These are phyloP conservation scores for Drosophila sp. DNA, from an alignment of 1,140 invertebrate genomes.

Conservation along the genomic window DNA sequence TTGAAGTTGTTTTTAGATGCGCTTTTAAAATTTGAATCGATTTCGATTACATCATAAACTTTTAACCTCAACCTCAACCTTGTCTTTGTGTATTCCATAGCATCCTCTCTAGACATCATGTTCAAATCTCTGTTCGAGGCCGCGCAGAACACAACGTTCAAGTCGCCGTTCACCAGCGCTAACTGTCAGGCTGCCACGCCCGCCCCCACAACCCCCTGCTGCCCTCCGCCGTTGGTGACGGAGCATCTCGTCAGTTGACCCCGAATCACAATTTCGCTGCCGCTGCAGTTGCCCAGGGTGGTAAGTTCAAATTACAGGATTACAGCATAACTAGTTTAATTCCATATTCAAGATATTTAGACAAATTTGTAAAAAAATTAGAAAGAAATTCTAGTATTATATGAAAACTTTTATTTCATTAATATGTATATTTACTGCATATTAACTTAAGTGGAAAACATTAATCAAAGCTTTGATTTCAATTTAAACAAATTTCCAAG, in stretches of 20 bases:
- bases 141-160: conserved; percentile 91
- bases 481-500: too few relatives aligned
- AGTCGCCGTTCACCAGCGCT: conserved; percentile 87
- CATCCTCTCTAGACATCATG: conserved; percentile 54
- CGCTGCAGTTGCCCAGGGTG: conserved; percentile 85
- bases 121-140: conserved; percentile 90
- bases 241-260: conserved; percentile 85
- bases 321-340: not conserved
- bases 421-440: too few relatives aligned
- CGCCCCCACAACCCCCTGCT: conserved; percentile 52
- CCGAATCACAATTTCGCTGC: conserved; percentile 87
- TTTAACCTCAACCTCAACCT: conserved; percentile 69
- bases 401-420: too few relatives aligned
- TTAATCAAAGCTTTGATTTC: too few relatives aligned
- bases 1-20: not conserved
- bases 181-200: conserved; percentile 86
- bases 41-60: conserved; percentile 71
- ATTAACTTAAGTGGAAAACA: too few relatives aligned
- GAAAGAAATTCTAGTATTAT: too few relatives aligned
- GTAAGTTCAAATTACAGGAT: conserved; percentile 76
- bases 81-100: conserved; percentile 6
- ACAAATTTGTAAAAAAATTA: too few relatives aligned
- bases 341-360: too few relatives aligned
- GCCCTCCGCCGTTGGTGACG: conserved; percentile 57
- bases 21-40: not conserved